A percentile compares a stretch with the other conserved stretches of the same genome.
These are phyloP conservation scores for Oreocharis arfaki DNA, from an alignment of 2,113 vertebrate species.

Conservation along the genomic window DNA sequence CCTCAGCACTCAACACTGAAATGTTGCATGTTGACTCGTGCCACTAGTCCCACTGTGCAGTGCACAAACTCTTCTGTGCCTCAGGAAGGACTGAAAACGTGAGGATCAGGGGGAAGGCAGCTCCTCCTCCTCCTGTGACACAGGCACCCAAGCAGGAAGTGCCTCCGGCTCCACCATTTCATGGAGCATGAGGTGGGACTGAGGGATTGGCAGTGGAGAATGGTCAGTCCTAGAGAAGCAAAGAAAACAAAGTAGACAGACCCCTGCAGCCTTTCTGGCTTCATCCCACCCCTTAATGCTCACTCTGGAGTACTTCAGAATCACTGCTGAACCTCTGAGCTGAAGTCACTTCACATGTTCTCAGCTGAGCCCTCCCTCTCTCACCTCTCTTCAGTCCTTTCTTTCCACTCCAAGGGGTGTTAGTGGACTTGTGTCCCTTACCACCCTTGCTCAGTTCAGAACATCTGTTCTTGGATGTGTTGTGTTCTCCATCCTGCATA, in stretches of 20 bases:
- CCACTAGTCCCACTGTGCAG: not conserved
- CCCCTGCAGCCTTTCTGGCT: not conserved
- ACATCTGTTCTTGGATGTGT: fast-evolving
- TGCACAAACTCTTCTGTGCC: not conserved
- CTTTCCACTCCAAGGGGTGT: not conserved
- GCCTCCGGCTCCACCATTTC: not conserved
- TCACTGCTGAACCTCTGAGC: not conserved
- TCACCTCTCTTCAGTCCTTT: not conserved
- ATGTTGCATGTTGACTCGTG: not conserved
- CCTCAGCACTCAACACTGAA: not conserved
- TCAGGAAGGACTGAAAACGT: not conserved
- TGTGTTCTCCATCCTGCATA: not conserved
- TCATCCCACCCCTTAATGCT: not conserved
- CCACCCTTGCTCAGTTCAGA: not conserved
- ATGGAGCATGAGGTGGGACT: not conserved
- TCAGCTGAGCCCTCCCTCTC: not conserved
- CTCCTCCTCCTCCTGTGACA: not conserved
- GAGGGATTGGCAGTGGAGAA: not conserved
- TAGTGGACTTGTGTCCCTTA: not conserved
- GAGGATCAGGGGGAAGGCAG: not conserved
- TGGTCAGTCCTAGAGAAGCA: not conserved
- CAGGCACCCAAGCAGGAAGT: not conserved
- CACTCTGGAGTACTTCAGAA: not conserved
- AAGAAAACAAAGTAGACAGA: not conserved
- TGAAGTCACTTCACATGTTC: not conserved